phyloP scores from a whole-genome alignment of 1,140 invertebrate genomes.

The Coelopa frigida region DNA sequence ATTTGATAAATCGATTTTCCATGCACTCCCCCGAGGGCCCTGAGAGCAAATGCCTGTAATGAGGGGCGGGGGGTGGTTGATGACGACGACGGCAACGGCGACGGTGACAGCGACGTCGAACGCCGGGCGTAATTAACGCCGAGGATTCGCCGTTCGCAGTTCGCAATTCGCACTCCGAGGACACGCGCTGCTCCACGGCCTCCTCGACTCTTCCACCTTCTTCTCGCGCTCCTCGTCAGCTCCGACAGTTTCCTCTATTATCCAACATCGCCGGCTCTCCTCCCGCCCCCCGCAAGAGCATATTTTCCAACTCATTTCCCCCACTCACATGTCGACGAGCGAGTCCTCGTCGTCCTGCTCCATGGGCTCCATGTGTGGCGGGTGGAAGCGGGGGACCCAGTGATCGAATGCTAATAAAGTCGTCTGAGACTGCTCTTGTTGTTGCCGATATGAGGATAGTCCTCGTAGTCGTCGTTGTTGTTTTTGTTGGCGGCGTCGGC shows the following conservation, averaged over 20 bases:
- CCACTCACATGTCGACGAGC: conserved; percentile 20
- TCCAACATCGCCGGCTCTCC: conserved; percentile 7
- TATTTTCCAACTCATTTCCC: conserved; percentile 42
- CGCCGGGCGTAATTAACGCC: neutral
- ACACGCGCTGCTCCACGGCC: neutral
- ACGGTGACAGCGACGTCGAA: neutral
- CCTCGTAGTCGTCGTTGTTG: neutral
- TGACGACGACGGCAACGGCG: neutral
- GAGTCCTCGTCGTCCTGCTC: conserved; percentile 15
- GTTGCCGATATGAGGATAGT: conserved; percentile 1
- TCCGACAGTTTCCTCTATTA: too few species aligned
- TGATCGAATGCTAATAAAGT: conserved; percentile 41
- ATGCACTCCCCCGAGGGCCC: conserved; percentile 13
- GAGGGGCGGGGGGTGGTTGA: neutral
- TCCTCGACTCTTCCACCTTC: neutral
- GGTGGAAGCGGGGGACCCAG: neutral
- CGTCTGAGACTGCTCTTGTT: conserved; percentile 17
- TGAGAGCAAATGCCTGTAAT: neutral
- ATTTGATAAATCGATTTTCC: conserved; percentile 17
- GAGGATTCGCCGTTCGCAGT: neutral
- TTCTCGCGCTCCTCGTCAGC: conserved; percentile 1
- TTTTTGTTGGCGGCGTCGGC: conserved; percentile 16
- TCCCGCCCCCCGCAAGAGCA: conserved; percentile 12
- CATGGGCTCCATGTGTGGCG: neutral
- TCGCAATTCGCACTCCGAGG: neutral